Evolutionary conservation across 2,797 vertebrate species (phyloP).

Genomic region (Lithobates pipiens): DNA sequence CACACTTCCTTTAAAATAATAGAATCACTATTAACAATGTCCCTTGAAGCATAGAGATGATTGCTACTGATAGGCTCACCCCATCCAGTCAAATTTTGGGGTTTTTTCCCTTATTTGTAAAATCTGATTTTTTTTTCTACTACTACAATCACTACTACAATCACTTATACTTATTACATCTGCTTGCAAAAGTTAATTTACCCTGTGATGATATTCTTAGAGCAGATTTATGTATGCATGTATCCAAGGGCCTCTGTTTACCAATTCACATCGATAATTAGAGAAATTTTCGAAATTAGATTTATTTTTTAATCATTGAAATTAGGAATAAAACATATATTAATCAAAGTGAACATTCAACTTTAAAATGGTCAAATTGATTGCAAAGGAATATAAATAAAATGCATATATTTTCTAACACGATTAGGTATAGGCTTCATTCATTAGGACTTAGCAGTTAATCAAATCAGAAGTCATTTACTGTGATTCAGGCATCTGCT

Average conservation of each 20-base stretch:
- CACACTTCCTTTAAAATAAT: no score
- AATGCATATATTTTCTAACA: slow-evolving; percentile 39
- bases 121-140: neutral
- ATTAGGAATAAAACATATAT: slow-evolving; percentile 25
- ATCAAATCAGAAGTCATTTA: slow-evolving; percentile 52
- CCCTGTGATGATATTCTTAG: slow-evolving; percentile 15
- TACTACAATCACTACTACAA: neutral
- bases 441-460: slow-evolving; percentile 50
- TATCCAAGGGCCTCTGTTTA: slow-evolving; percentile 15
- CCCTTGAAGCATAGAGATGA: no score
- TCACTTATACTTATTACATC: neutral
- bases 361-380: slow-evolving; percentile 35
- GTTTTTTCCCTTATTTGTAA: no score
- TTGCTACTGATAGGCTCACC: no score
- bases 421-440: slow-evolving; percentile 36
- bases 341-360: slow-evolving; percentile 23
- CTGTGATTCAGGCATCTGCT: slow-evolving; percentile 31
- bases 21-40: no score
- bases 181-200: neutral
- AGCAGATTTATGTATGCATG: slow-evolving; percentile 19
- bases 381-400: slow-evolving; percentile 29
- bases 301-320: slow-evolving; percentile 31
- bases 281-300: slow-evolving; percentile 14
- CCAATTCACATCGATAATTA: slow-evolving; percentile 20
- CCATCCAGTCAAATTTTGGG: no score